Conservation (phyloP, 1,140 invertebrate genomes). For the Globodera ellingtonae region DNA sequence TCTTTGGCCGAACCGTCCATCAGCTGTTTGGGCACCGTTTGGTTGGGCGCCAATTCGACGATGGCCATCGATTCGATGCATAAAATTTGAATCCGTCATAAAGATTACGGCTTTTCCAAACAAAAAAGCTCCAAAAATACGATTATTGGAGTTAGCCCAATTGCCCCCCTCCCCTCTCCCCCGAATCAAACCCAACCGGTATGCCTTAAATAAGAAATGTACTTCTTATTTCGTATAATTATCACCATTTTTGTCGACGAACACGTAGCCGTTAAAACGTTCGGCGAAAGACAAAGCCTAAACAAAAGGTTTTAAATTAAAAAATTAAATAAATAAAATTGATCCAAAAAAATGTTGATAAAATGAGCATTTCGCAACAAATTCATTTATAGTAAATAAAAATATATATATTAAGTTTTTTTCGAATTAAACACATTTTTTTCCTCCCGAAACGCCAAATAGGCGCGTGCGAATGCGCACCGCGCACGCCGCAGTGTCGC, state of each 20-base stretch:
- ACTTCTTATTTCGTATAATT: too few species aligned
- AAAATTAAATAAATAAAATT: too few species aligned
- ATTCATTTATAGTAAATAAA: too few species aligned
- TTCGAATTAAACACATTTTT: constrained; percentile 7
- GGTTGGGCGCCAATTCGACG: constrained; percentile 21
- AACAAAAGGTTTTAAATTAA: neutral
- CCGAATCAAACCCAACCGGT: too few species aligned
- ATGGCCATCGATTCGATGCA: constrained; percentile 25
- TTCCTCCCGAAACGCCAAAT: constrained; percentile 21
- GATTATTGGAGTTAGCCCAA: neutral
- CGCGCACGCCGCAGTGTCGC: neutral
- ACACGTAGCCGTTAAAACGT: constrained; percentile 30
- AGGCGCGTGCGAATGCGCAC: constrained; percentile 18
- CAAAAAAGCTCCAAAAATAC: neutral
- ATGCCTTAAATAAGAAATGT: too few species aligned
- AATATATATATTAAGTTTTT: too few species aligned
- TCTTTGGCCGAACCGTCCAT: neutral
- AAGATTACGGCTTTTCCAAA: neutral
- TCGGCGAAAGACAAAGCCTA: constrained; percentile 27
- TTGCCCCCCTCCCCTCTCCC: neutral
- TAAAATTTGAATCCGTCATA: too few species aligned
- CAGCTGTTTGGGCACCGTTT: constrained; percentile 18
- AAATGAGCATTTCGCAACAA: too few species aligned
- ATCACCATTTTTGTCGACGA: constrained; percentile 23
- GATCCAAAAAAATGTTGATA: too few species aligned